Conservation (phyloP, 2,797 vertebrate genomes). For the Hapalemur alaotrensis region DNA sequence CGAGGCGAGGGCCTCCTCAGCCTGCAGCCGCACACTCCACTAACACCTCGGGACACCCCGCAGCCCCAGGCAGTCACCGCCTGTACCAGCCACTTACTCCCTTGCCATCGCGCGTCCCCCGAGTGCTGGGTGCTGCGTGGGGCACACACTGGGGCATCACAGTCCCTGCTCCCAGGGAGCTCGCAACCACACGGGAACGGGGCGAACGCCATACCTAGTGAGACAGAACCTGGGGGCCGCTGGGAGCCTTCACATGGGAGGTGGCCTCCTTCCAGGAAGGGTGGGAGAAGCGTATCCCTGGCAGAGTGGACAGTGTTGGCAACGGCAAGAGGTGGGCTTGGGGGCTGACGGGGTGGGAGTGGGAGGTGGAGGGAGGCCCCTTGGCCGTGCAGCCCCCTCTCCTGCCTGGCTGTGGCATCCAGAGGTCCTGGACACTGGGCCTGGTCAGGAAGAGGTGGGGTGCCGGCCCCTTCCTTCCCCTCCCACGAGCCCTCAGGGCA, state of each 20-base stretch:
- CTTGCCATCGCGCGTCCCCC: background rate
- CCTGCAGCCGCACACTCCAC: background rate
- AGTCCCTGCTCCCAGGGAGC: background rate
- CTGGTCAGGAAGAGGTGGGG: background rate
- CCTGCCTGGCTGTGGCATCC: background rate
- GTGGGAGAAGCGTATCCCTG: background rate
- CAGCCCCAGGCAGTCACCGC: rapidly evolving
- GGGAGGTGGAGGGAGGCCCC: background rate
- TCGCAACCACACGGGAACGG: background rate
- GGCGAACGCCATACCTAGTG: rapidly evolving
- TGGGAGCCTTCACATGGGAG: background rate
- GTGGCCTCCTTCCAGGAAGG: background rate
- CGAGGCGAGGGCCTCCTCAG: background rate
- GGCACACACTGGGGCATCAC: background rate
- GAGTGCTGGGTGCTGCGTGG: background rate
- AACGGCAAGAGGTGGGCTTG: too few species aligned
- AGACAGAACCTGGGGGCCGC: background rate
- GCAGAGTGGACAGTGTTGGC: background rate
- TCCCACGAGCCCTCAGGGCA: background rate
- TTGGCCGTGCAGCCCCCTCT: rapidly evolving
- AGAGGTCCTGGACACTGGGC: background rate
- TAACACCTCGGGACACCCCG: background rate
- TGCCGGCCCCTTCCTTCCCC: background rate
- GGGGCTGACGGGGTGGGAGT: background rate
- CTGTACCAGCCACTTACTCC: background rate